phyloP scores from a whole-genome alignment of 2,888 invertebrate genomes.

The Platynereis dumerilii region DNA sequence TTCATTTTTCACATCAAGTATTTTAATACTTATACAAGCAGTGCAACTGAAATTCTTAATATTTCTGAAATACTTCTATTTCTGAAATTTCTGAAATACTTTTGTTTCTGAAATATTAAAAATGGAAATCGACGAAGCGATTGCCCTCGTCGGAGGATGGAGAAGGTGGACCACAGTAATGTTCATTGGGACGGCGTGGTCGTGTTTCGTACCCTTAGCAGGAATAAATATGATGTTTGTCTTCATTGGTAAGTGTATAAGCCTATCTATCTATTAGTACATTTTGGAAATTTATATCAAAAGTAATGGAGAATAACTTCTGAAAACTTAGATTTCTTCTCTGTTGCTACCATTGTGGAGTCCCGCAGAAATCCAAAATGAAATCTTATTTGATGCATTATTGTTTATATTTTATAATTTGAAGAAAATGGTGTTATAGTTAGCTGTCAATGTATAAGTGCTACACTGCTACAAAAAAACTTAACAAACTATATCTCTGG shows the following conservation, averaged over 20 bases:
- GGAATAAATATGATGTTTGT: conserved; percentile 8
- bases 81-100: too few relatives aligned
- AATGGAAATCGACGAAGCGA: conserved; percentile 14
- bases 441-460: too few relatives aligned
- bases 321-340: not conserved
- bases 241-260: conserved; percentile 12
- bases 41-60: too few relatives aligned
- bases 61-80: too few relatives aligned
- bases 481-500: too few relatives aligned
- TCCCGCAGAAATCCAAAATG: not conserved
- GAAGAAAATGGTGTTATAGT: too few relatives aligned
- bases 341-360: not conserved
- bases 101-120: too few relatives aligned
- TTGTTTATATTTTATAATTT: not conserved
- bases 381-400: not conserved
- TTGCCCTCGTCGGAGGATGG: conserved; percentile 8
- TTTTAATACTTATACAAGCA: too few relatives aligned
- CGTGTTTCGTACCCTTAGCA: conserved; percentile 9
- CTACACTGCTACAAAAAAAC: too few relatives aligned
- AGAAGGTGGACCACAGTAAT: conserved; percentile 18
- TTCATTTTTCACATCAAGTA: too few relatives aligned
- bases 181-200: not conserved
- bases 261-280: too few relatives aligned
- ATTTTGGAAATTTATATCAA: not conserved
- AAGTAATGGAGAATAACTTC: not conserved